phyloP scores from a whole-genome alignment of 2,797 vertebrate genomes.

The Podargus strigoides region DNA sequence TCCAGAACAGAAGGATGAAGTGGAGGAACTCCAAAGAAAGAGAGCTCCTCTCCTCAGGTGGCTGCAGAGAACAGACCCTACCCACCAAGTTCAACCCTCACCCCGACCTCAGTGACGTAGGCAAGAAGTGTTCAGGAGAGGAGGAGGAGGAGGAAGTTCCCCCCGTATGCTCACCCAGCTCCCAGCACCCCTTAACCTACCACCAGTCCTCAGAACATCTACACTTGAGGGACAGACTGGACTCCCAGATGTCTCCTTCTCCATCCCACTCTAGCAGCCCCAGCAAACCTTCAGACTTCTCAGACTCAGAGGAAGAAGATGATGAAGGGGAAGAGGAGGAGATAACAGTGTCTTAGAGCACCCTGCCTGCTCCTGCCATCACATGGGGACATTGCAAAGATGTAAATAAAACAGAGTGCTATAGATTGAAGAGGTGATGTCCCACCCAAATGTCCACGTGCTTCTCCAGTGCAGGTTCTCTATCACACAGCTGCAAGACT shows the following conservation, averaged over 20 bases:
- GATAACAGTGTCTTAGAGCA: constrained; percentile 90
- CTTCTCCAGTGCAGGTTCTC: not conserved
- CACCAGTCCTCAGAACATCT: constrained; percentile 64
- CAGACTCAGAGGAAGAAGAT: constrained; percentile 87
- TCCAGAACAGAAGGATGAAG: constrained; percentile 96
- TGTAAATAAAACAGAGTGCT: constrained; percentile 57
- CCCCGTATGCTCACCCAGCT: not conserved
- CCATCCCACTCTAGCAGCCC: constrained; percentile 82
- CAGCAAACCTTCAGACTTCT: constrained; percentile 92
- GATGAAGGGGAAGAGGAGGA: constrained; percentile 79
- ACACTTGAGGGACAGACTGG: constrained; percentile 70
- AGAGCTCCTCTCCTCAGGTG: constrained; percentile 92
- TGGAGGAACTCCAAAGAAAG: constrained; percentile 97
- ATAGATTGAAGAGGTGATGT: constrained; percentile 70
- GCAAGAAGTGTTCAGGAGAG: constrained; percentile 85
- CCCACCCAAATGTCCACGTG: not conserved
- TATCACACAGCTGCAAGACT: not conserved
- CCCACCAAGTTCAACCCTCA: constrained; percentile 95
- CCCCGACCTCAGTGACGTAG: constrained; percentile 95
- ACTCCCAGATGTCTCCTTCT: constrained; percentile 77
- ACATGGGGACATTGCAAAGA: constrained; percentile 32
- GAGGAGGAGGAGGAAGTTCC: constrained; percentile 76
- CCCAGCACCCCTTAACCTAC: constrained; percentile 52
- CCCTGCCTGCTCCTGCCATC: not conserved
- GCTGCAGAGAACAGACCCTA: constrained; percentile 93